Evolutionary conservation across 2,113 vertebrate genomes (phyloP).

Genomic region (Sorex araneus): DNA sequence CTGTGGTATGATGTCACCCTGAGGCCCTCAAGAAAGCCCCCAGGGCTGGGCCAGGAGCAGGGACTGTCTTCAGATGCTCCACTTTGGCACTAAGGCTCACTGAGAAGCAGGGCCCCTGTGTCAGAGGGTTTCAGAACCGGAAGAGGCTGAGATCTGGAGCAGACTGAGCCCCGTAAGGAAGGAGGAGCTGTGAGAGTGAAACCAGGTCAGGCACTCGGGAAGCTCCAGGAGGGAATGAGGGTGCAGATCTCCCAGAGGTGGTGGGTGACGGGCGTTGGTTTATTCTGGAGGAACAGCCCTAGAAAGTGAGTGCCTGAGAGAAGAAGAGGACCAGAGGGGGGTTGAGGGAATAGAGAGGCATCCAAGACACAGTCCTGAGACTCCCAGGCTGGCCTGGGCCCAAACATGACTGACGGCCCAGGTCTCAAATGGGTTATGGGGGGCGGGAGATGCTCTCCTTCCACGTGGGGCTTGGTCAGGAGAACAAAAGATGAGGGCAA

Average conservation of each 20-base stretch:
- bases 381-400: not conserved
- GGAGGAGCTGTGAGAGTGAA: not conserved
- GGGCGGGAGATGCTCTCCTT: not conserved
- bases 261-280: not conserved
- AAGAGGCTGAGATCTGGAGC: constrained; percentile 45
- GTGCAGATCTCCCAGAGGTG: not conserved
- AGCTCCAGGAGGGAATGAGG: constrained; percentile 19
- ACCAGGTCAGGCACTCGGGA: not conserved
- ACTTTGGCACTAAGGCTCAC: constrained; percentile 20
- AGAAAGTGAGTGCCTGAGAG: not conserved
- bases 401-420: not conserved
- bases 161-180: not conserved
- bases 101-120: not conserved
- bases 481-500: not conserved
- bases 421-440: not conserved
- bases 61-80: constrained; percentile 19
- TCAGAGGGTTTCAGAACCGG: not conserved
- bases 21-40: constrained; percentile 60
- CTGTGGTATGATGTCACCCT: constrained; percentile 49
- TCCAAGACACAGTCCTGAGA: not conserved
- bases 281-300: not conserved
- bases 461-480: not conserved
- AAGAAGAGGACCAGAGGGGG: not conserved
- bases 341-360: not conserved
- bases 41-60: constrained; percentile 19